Conservation (phyloP, 2,113 vertebrate species). For the Vidua chalybeata region DNA sequence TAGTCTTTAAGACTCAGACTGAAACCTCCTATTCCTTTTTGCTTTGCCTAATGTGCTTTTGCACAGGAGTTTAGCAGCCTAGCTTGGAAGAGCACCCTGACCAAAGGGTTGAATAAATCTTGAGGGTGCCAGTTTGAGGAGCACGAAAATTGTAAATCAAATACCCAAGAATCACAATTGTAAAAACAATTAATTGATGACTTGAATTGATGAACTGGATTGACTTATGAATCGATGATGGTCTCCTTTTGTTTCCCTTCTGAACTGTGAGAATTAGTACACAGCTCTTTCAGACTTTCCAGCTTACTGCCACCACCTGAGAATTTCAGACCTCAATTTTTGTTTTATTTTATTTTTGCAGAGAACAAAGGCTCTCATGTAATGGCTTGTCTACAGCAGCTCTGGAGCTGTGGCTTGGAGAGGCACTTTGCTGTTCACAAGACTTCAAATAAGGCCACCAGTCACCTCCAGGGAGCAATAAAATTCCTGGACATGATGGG, state of each 20-base stretch:
- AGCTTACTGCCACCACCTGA: not conserved
- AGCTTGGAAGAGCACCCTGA: not conserved
- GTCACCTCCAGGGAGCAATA: not conserved
- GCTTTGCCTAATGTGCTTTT: not conserved
- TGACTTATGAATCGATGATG: not conserved
- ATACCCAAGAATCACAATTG: not conserved
- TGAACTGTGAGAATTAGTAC: not conserved
- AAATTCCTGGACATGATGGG: not conserved
- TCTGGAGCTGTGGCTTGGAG: not conserved
- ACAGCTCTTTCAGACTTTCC: not conserved
- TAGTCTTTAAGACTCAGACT: not conserved
- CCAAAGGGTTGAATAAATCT: not conserved
- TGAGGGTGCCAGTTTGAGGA: not conserved
- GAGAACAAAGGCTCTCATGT: not conserved
- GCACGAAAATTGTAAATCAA: not conserved
- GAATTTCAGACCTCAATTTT: not conserved
- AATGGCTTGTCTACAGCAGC: not conserved
- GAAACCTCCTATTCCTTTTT: not conserved
- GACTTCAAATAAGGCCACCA: not conserved
- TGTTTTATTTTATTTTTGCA: not conserved
- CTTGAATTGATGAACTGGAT: not conserved
- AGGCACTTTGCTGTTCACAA: not conserved
- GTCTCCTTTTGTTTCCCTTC: not conserved
- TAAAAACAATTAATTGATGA: not conserved
- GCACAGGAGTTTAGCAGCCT: not conserved